A percentile compares a stretch with the other conserved stretches of the same genome.
These are phyloP conservation scores for Ophiothrix spiculata DNA, from an alignment of 35 echinoderm and acorn worm genomes.

Conservation along the genomic window DNA sequence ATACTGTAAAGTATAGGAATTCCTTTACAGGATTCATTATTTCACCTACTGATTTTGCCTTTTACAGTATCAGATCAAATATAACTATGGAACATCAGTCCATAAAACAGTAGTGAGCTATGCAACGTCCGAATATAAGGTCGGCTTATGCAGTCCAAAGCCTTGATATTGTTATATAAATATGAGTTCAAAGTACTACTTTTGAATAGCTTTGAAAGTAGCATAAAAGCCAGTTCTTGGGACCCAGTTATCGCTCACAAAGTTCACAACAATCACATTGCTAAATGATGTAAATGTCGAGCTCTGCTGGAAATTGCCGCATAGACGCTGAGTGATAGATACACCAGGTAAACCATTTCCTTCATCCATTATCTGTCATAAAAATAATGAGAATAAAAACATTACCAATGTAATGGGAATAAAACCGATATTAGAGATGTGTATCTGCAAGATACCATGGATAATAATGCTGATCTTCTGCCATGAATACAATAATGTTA, in stretches of 20 bases:
- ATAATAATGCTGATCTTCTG: too few relatives aligned
- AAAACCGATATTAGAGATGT: background rate
- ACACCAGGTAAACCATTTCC: background rate
- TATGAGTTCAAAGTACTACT: too few relatives aligned
- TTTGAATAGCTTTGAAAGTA: background rate
- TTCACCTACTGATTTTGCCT: too few relatives aligned
- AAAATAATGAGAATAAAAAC: background rate
- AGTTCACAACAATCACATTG: background rate
- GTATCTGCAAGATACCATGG: background rate
- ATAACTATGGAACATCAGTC: too few relatives aligned
- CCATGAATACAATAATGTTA: too few relatives aligned
- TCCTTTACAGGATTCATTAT: too few relatives aligned
- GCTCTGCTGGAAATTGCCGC: slow-evolving; percentile 1
- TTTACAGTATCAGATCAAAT: too few relatives aligned
- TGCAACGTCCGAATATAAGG: too few relatives aligned
- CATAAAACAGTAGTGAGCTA: too few relatives aligned
- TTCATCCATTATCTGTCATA: slow-evolving; percentile 9
- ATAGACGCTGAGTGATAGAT: background rate
- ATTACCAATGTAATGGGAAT: background rate
- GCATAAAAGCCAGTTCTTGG: background rate
- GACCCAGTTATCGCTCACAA: slow-evolving; percentile 1
- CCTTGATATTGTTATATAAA: too few relatives aligned
- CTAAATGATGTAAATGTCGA: background rate
- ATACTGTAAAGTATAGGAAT: too few relatives aligned
- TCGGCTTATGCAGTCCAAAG: too few relatives aligned